Base-by-base conservation (phyloP, 2,888 invertebrate genomes). In the Drosophila nr. fundita region DNA sequence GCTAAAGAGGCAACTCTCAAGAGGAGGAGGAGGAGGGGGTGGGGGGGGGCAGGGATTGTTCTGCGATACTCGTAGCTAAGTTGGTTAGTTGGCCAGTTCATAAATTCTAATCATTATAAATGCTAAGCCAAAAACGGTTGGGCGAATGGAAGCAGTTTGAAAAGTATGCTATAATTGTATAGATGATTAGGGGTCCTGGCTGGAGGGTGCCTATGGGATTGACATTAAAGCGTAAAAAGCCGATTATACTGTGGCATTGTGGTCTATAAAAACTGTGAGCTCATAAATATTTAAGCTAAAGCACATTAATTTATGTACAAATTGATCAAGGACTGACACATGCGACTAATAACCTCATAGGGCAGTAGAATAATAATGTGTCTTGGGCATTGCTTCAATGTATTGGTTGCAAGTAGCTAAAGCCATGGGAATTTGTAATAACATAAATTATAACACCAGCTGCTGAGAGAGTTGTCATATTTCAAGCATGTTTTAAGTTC, bases 71-170 rank as follows among this genome's bases (percentile, higher is more conserved):
- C 36, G 27, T 45, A 59, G 27, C 50, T 50, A 76, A 76, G 71
- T 80, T 76, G 57, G 54, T 72, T 61, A 66, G 57, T 50, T 49
- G 65, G 69, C 64, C 69, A 82, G 71, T 84, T 82, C 76, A 84
- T 84, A 82, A 87, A 82, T 82, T 85, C 68, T 76, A 87, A 87
- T 89, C 68, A 85, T 89, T 71, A 87, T 82, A 85, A 89, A 89
- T 87, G 86, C 74, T 76, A 61, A 53, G 74, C 65, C 60, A 60
- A 62, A 73, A 54, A 38, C 38, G 30, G 38, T 40, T 52, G 54
- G 55, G 34, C 40, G 40, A 27, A 34, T 36, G 11, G n/a, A 34
- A 59, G 40, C 48, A 29, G 40, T 24, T 34, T 40, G 40, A 71
- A 68, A 61, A 55, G 30, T 53, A 34, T 66, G 61, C 40, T 45